phyloP scores from a whole-genome alignment of 2,888 invertebrate species.

The Chelonus formosanus region DNA sequence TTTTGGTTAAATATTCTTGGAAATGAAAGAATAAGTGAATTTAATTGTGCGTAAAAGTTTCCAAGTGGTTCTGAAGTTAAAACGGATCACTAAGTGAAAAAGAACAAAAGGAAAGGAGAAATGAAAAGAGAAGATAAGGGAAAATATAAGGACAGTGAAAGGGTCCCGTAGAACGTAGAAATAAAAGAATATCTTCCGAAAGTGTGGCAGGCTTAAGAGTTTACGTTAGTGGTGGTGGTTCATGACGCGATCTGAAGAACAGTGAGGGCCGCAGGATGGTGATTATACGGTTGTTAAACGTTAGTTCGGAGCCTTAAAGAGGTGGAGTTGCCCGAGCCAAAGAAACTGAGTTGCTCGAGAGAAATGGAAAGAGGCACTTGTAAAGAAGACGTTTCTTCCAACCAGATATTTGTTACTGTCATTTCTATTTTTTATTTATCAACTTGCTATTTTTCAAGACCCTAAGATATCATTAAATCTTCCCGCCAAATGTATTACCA shows the following conservation, averaged over 20 bases:
- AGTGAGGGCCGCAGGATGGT: slow-evolving; percentile 33
- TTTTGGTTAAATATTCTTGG: too few species aligned
- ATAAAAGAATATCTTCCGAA: slow-evolving; percentile 22
- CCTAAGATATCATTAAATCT: too few species aligned
- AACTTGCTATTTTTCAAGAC: too few species aligned
- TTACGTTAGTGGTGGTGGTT: slow-evolving; percentile 10
- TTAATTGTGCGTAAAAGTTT: background rate
- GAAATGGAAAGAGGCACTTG: slow-evolving; percentile 4
- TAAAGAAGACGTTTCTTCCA: too few species aligned
- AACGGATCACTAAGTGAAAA: slow-evolving; percentile 6
- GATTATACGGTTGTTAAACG: slow-evolving; percentile 47
- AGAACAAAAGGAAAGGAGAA: slow-evolving; percentile 26
- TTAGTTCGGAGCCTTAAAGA: slow-evolving; percentile 35
- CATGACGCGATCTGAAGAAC: slow-evolving; percentile 7
- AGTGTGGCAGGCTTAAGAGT: slow-evolving; percentile 14
- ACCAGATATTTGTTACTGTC: too few species aligned
- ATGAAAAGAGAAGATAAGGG: slow-evolving; percentile 33
- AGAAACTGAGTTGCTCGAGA: background rate
- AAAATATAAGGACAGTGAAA: background rate
- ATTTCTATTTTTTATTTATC: too few species aligned
- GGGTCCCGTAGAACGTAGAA: slow-evolving; percentile 10
- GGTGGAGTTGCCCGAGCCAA: slow-evolving; percentile 12
- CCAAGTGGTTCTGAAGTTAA: background rate
- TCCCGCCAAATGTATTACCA: too few species aligned
- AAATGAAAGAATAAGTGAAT: background rate